Evolutionary conservation across 2,113 vertebrate genomes (phyloP).

Genomic region (Coreoperca whiteheadi): DNA sequence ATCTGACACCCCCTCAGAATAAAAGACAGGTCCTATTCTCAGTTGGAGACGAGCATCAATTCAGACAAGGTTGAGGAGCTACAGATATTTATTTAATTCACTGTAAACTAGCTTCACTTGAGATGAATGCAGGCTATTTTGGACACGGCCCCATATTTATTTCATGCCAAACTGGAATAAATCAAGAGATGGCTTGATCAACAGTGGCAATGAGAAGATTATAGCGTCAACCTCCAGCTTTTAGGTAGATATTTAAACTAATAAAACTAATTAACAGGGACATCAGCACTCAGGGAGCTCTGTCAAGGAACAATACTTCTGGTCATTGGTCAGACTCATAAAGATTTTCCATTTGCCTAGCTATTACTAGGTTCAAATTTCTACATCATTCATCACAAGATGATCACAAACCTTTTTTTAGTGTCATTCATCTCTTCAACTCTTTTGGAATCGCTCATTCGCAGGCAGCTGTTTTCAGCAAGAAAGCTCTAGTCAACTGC

Average conservation of each 20-base stretch:
- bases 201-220: conserved; percentile 2
- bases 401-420: neutral
- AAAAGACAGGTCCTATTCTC: conserved; percentile 57
- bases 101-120: conserved; percentile 36
- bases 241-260: conserved; percentile 13
- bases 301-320: neutral
- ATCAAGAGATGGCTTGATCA: conserved; percentile 14
- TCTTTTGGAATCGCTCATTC: neutral
- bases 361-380: neutral
- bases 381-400: neutral
- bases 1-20: conserved; percentile 60
- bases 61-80: conserved; percentile 28
- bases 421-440: too few relatives aligned
- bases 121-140: conserved; percentile 28
- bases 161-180: conserved; percentile 34
- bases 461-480: neutral
- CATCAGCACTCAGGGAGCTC: neutral
- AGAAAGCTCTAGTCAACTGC: too few relatives aligned
- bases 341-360: neutral
- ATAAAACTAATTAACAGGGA: conserved; percentile 11
- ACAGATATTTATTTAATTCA: conserved; percentile 43
- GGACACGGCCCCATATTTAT: conserved; percentile 4
- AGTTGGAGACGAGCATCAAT: conserved; percentile 32
- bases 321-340: conserved; percentile 3
- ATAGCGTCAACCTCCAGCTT: conserved; percentile 4